Evolutionary conservation across 1,140 invertebrate genomes (phyloP).

Genomic region (Euglossa dilemma): DNA sequence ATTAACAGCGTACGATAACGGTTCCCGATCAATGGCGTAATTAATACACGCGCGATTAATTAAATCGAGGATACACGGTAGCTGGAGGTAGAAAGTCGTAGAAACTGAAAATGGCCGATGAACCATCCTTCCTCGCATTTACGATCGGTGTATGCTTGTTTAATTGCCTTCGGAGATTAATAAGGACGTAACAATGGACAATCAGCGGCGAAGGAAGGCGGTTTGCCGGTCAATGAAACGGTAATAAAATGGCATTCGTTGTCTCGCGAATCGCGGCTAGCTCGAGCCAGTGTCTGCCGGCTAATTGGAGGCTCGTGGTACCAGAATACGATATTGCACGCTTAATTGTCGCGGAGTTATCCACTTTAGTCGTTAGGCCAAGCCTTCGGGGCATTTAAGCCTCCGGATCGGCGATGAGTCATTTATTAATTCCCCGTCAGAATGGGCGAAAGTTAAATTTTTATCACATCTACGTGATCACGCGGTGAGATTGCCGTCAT

Average conservation of each 20-base stretch:
- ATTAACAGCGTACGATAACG: background rate
- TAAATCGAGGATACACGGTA: background rate
- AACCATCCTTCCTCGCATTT: background rate
- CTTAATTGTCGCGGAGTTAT: slow-evolving; percentile 10
- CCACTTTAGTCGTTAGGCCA: background rate
- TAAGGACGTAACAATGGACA: background rate
- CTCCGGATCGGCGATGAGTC: background rate
- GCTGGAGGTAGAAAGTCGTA: background rate
- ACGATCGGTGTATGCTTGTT: background rate
- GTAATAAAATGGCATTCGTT: background rate
- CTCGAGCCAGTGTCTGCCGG: too few relatives aligned
- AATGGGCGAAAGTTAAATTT: background rate
- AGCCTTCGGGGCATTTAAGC: background rate
- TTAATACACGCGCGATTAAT: background rate
- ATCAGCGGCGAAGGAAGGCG: background rate
- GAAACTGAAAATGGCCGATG: slow-evolving; percentile 1
- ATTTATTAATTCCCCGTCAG: background rate
- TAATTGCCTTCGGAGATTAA: background rate
- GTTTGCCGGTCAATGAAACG: background rate
- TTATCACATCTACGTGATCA: too few relatives aligned
- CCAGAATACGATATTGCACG: slow-evolving; percentile 1
- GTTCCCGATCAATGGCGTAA: background rate
- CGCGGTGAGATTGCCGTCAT: too few relatives aligned
- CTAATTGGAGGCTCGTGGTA: slow-evolving; percentile 3
- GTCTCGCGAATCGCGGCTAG: background rate